Evolutionary conservation across 2,797 vertebrate species (phyloP).

Genomic region (Microcaecilia unicolor): DNA sequence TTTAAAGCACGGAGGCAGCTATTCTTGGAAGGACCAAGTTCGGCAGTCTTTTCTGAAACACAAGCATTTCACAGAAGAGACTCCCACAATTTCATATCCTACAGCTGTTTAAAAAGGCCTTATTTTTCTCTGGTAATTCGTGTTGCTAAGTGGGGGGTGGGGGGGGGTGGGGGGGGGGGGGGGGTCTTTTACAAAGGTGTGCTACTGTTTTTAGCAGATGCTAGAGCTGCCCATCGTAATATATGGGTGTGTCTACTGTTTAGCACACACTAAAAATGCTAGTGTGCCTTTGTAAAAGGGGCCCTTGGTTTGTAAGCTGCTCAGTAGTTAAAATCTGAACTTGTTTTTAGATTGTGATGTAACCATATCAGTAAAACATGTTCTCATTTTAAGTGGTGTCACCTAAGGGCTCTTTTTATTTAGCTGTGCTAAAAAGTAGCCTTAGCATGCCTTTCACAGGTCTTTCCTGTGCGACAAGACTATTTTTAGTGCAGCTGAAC

Average conservation of each 20-base stretch:
- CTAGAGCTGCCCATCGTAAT: too few species aligned
- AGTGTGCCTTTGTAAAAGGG: too few species aligned
- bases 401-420: neutral
- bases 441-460: too few species aligned
- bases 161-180: too few species aligned
- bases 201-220: too few species aligned
- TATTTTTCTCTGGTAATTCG: slow-evolving; percentile 64
- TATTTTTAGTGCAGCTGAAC: too few species aligned
- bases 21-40: slow-evolving; percentile 49
- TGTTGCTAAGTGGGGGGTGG: too few species aligned
- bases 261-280: too few species aligned
- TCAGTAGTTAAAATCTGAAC: slow-evolving; percentile 30
- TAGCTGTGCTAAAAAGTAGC: neutral
- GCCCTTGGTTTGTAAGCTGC: slow-evolving; percentile 48
- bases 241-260: too few species aligned
- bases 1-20: slow-evolving; percentile 20
- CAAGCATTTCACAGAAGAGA: slow-evolving; percentile 4
- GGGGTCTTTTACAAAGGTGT: too few species aligned
- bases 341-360: slow-evolving; percentile 26
- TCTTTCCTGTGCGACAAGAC: too few species aligned
- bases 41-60: slow-evolving; percentile 22
- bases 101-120: slow-evolving; percentile 57
- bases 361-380: slow-evolving; percentile 41
- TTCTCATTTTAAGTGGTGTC: slow-evolving; percentile 21
- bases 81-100: slow-evolving; percentile 29